These are phyloP conservation scores for Apogon talboti DNA, from an alignment of 2,797 vertebrate genomes.

Conservation along the genomic window DNA sequence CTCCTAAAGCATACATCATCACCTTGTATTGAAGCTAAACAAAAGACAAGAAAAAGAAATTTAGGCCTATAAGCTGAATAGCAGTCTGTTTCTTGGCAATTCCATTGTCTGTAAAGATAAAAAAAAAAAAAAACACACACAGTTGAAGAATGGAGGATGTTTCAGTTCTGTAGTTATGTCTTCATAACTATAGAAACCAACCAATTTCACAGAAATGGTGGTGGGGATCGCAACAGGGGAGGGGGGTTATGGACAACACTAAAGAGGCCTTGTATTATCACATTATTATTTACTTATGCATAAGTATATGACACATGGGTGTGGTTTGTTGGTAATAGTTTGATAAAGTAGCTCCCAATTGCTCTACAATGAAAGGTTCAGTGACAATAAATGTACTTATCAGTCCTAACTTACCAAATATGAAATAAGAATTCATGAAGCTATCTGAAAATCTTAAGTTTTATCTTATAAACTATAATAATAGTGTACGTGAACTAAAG, in stretches of 20 bases:
- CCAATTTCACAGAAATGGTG: background rate
- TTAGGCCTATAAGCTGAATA: background rate
- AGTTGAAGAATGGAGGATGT: constrained; percentile 10
- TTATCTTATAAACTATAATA: too few relatives aligned
- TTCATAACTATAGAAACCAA: constrained; percentile 6
- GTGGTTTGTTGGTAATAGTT: too few relatives aligned
- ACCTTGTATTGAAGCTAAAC: constrained; percentile 5
- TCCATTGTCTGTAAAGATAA: constrained; percentile 23
- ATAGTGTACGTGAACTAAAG: too few relatives aligned
- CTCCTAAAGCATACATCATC: constrained; percentile 20
- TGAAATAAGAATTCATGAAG: too few relatives aligned
- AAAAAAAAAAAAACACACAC: background rate
- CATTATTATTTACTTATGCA: too few relatives aligned
- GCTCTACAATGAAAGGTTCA: too few relatives aligned
- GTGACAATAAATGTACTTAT: background rate
- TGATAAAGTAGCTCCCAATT: too few relatives aligned
- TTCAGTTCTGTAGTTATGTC: constrained; percentile 9
- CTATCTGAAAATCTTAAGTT: too few relatives aligned
- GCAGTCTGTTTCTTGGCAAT: constrained; percentile 19
- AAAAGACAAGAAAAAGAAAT: constrained; percentile 2
- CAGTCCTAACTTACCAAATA: background rate
- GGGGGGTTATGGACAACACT: background rate
- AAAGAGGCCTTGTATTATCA: too few relatives aligned
- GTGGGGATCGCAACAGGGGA: too few relatives aligned
- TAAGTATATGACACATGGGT: too few relatives aligned